Base-by-base conservation (phyloP, 2,888 invertebrate genomes). In the Marasmarcha lunaedactyla region DNA sequence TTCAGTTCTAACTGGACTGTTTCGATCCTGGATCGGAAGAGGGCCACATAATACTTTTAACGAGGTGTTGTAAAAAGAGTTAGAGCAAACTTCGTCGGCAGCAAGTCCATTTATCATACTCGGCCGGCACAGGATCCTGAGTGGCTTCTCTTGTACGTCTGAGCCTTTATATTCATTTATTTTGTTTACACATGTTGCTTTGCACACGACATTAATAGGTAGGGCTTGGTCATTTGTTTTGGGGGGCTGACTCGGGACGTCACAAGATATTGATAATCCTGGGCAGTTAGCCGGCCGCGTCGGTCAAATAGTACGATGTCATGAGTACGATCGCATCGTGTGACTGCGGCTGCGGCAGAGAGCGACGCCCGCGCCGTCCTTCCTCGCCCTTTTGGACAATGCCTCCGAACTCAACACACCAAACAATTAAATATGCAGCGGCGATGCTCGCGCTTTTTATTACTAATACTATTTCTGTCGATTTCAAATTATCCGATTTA, bases 61-160 rank as follows among this genome's bases (percentile, higher is more conserved):
- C 20, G 20, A 20, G 20, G 7, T 20, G 3, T 10, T 30, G 30
- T 11, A 30, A 62, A 68, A 71, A 63, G 66, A 68, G 63, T 64
- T 63, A 60, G 60, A 59, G 54, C 59, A 54, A 52, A 58, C 55
- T 58, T 54, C 53, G 57, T 54, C 48, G 44, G 44, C 48, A 46
- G 30, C 30, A 4, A 49, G 61, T 61, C 59, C 68, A 78, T 81
- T 76, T 79, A 73, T 79, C 77, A 81, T 73, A 67, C 66, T 68
- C 60, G 64, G 60, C 51, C 62, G 58, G 53, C 59, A 51, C 52
- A 53, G 52, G 57, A 54, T 51, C 51, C 68, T 71, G 72, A 79
- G 79, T 79, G 79, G 72, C 65, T 73, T 78, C 62, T 71, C 67
- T 59, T 81, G 78, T 79, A 59, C 52, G 58, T 56, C 64, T 64